phyloP scores from a whole-genome alignment of 2,888 invertebrate genomes.

The Xanthia togata region DNA sequence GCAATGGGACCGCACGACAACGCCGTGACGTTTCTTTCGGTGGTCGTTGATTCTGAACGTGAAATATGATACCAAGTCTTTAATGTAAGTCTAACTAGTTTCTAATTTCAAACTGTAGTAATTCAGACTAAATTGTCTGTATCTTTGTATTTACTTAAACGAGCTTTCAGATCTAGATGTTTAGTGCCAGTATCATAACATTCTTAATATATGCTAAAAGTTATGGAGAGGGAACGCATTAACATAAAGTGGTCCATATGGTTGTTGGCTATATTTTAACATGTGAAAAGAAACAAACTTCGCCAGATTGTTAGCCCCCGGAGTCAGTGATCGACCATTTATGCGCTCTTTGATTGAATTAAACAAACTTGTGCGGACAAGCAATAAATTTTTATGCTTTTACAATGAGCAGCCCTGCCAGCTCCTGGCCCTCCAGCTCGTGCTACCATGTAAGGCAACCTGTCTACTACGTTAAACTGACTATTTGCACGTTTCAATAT shows the following conservation, averaged over 20 bases:
- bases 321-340: conserved; percentile 42
- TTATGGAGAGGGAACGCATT: conserved; percentile 57
- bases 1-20: conserved; percentile 59
- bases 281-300: conserved; percentile 59
- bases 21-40: conserved; percentile 38
- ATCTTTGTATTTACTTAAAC: conserved; percentile 36
- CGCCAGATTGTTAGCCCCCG: conserved; percentile 40
- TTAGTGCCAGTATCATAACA: conserved; percentile 55
- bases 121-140: conserved; percentile 25
- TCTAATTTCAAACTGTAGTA: conserved; percentile 20
- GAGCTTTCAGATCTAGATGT: conserved; percentile 46
- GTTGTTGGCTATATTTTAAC: conserved; percentile 55
- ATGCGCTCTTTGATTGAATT: conserved; percentile 50
- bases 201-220: conserved; percentile 59
- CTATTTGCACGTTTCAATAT: conserved; percentile 42
- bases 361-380: conserved; percentile 53
- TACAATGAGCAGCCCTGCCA: conserved; percentile 39
- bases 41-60: conserved; percentile 40
- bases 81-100: conserved; percentile 24
- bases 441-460: conserved; percentile 48
- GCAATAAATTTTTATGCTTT: conserved; percentile 56
- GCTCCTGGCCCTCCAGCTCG: conserved; percentile 10
- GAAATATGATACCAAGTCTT: conserved; percentile 39
- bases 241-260: conserved; percentile 62
- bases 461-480: conserved; percentile 27